These are phyloP conservation scores for Argentina silus DNA, from an alignment of 2,797 vertebrate genomes.

Conservation along the genomic window DNA sequence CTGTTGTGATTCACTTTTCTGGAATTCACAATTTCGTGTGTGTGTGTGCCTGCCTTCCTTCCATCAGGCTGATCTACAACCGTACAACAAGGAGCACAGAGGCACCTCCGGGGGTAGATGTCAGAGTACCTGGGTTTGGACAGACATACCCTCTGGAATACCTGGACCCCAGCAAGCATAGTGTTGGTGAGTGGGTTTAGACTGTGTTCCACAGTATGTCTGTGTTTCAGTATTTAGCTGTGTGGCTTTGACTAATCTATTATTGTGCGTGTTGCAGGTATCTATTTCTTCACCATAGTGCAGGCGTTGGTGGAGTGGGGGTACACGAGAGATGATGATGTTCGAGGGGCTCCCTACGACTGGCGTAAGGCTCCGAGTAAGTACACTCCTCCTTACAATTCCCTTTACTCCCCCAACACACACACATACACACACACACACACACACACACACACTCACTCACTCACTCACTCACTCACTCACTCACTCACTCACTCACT, in stretches of 20 bases:
- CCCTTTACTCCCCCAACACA: background rate
- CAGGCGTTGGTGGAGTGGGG: slow-evolving; percentile 90
- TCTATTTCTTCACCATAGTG: slow-evolving; percentile 93
- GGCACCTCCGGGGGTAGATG: slow-evolving; percentile 88
- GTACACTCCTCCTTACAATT: slow-evolving; percentile 14
- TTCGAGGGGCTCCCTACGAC: slow-evolving; percentile 95
- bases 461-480: background rate
- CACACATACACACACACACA: background rate
- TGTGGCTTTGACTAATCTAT: slow-evolving; percentile 31
- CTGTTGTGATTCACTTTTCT: background rate
- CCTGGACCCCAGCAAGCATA: slow-evolving; percentile 92
- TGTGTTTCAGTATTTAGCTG: background rate
- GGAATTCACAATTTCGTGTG: background rate
- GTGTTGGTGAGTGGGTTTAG: slow-evolving; percentile 82
- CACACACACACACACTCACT: background rate
- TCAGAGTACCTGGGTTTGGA: slow-evolving; percentile 94
- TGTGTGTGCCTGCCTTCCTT: background rate
- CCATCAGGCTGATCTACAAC: slow-evolving; percentile 90
- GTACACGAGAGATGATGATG: slow-evolving; percentile 87
- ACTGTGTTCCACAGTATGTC: background rate
- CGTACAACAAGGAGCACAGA: slow-evolving; percentile 80
- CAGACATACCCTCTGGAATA: slow-evolving; percentile 91
- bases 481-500: background rate
- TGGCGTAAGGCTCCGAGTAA: slow-evolving; percentile 98
- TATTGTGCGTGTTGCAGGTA: slow-evolving; percentile 76